These are phyloP conservation scores for Notodonta ziczac DNA, from an alignment of 2,888 invertebrate species.

Conservation along the genomic window DNA sequence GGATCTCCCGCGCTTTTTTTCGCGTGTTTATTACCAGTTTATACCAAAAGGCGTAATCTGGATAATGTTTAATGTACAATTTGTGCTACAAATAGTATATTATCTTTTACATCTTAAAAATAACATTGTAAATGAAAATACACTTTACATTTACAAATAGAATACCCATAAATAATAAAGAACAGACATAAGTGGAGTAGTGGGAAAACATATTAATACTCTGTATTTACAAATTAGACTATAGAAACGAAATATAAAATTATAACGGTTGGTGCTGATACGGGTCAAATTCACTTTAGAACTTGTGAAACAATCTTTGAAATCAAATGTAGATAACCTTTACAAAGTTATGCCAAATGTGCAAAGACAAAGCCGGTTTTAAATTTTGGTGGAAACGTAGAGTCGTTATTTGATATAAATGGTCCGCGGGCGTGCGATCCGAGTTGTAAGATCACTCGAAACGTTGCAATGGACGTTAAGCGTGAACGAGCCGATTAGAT, in stretches of 20 bases:
- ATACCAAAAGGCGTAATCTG: conserved; percentile 48
- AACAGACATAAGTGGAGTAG: too few relatives aligned
- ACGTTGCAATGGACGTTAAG: conserved; percentile 4
- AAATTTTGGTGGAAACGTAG: not conserved
- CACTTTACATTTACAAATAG: too few relatives aligned
- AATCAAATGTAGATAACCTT: too few relatives aligned
- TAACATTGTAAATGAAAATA: not conserved
- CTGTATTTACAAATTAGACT: too few relatives aligned
- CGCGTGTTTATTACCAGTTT: conserved; percentile 35
- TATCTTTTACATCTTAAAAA: too few relatives aligned
- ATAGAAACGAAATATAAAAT: too few relatives aligned
- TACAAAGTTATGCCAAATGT: not conserved
- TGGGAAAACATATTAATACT: too few relatives aligned
- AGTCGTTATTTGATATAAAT: not conserved
- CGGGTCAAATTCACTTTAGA: too few relatives aligned
- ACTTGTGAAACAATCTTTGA: too few relatives aligned
- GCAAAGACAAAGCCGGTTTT: conserved; percentile 1
- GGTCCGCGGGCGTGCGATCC: conserved; percentile 1
- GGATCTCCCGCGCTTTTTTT: conserved; percentile 62
- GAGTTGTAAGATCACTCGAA: conserved; percentile 4
- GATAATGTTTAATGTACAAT: conserved; percentile 10
- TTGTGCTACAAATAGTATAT: not conserved
- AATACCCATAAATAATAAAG: too few relatives aligned
- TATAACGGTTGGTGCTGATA: too few relatives aligned
- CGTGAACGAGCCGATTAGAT: conserved; percentile 26